Evolutionary conservation across 2,888 invertebrate genomes (phyloP), one percentile per base, ranked within the genome.

Genomic region (Lutraria lutraria): DNA sequence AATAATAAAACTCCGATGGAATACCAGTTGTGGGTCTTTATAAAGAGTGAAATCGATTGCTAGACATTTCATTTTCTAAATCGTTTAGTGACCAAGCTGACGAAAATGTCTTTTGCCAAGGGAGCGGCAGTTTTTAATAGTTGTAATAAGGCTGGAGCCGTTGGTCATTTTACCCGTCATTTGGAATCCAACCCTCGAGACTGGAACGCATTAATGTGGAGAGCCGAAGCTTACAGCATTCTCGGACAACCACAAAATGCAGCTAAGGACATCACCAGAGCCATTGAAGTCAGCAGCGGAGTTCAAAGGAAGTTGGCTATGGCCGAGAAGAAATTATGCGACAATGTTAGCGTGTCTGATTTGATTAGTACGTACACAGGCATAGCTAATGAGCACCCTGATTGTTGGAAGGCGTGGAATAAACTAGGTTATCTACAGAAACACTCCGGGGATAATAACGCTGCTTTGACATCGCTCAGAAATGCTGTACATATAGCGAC

Each of bases 121-220:
- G 83, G 72, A 21, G 84, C 84, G 15, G 68, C 76, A 19, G 68
- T 52, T 1, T 84, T 84, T 72, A 84, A 84, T 43, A 84, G 84
- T 25, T 84, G 84, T 53, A 72, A 84, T 52, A 84, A 84, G 52
- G 43, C 84, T 12, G 84, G 84, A 29, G 60, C 84, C 15, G 63
- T 76, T 8, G 84, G 53, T 43, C 2, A 76, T 34, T 84, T 84
- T 76, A 84, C 84, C 21, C 12, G 34, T 21, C 53, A 76, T 72
- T 52, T 84, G 8, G 52, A 72, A 43, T 52, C 19, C 0, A 12
- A 72, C 52, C 84, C 84, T 10, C 12, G 52, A 19, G 76, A 84
- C 21, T 84, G 52, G 31, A 72, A 84, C 8, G 72, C 84, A 6
- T 31, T 84, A 29, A 84, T 84, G 72, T 84, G 84, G 84, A 60